Evolutionary conservation across 1,140 invertebrate genomes (phyloP).

Genomic region (Lepidurus couesii): DNA sequence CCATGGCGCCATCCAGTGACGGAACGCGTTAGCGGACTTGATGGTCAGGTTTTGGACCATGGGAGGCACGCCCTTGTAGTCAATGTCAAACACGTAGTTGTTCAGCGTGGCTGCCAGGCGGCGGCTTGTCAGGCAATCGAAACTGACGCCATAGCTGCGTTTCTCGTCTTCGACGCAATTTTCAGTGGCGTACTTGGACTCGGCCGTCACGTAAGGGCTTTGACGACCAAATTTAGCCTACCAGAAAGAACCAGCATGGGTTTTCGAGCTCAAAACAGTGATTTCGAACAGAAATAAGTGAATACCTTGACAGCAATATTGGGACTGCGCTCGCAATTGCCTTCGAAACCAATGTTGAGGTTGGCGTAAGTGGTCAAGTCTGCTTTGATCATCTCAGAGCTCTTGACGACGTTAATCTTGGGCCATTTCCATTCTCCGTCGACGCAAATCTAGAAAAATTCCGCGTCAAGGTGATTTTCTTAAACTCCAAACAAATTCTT

Average conservation of each 20-base stretch:
- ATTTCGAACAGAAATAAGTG: neutral
- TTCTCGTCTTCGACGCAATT: constrained; percentile 29
- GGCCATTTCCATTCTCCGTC: constrained; percentile 28
- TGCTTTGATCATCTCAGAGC: constrained; percentile 27
- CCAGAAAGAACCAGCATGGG: neutral
- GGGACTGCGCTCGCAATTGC: constrained; percentile 27
- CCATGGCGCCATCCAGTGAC: constrained; percentile 29
- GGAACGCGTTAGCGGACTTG: constrained; percentile 28
- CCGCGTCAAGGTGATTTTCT: neutral
- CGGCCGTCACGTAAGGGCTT: neutral
- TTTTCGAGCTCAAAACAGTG: neutral
- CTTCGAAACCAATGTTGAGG: constrained; percentile 33
- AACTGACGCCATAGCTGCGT: constrained; percentile 27
- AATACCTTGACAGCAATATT: constrained; percentile 30
- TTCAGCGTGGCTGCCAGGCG: constrained; percentile 29
- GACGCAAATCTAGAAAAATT: constrained; percentile 30
- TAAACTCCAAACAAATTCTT: neutral
- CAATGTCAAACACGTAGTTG: constrained; percentile 29
- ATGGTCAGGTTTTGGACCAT: constrained; percentile 29
- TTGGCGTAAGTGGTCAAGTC: constrained; percentile 18
- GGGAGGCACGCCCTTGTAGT: constrained; percentile 31
- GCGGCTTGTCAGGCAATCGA: constrained; percentile 29
- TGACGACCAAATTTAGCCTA: constrained; percentile 22
- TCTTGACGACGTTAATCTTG: constrained; percentile 20
- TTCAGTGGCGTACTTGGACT: neutral